A percentile compares a stretch with the other conserved stretches of the same genome.
Conservation (phyloP, 1,140 invertebrate species). For the Neodiprion lecontei region DNA sequence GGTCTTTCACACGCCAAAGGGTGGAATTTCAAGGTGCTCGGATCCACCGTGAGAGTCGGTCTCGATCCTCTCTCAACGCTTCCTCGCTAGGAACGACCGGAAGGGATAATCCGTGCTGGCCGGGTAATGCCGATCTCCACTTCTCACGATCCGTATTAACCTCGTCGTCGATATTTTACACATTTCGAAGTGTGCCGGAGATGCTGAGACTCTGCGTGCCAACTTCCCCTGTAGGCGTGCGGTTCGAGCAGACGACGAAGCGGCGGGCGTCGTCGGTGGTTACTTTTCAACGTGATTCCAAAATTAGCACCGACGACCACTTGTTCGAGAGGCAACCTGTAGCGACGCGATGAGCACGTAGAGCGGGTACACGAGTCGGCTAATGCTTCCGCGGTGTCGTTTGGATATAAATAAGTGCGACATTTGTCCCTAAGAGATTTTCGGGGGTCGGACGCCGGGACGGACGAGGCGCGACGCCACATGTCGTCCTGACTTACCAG, state of each 20-base stretch:
- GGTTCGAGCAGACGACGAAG: neutral
- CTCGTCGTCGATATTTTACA: neutral
- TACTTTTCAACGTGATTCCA: neutral
- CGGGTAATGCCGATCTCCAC: no score
- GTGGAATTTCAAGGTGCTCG: conserved; percentile 7
- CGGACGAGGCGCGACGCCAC: neutral
- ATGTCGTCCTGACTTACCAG: neutral
- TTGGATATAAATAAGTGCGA: conserved; percentile 4
- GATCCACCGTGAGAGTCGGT: neutral
- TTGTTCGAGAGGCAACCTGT: conserved; percentile 15
- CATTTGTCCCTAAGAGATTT: neutral
- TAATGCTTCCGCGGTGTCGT: conserved; percentile 4
- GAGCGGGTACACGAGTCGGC: neutral
- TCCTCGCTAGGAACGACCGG: no score
- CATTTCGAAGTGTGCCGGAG: neutral
- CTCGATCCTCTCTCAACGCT: neutral
- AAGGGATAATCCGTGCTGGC: no score
- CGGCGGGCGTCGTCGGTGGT: no score
- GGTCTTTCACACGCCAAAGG: conserved; percentile 27
- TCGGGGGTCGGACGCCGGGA: neutral
- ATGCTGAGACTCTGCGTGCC: no score
- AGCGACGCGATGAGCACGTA: neutral
- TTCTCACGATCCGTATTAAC: neutral
- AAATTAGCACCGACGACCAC: conserved; percentile 1
- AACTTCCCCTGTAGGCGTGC: neutral